Base-by-base conservation (phyloP, 2,113 vertebrate genomes). In the Plecturocebus donacophilus region DNA sequence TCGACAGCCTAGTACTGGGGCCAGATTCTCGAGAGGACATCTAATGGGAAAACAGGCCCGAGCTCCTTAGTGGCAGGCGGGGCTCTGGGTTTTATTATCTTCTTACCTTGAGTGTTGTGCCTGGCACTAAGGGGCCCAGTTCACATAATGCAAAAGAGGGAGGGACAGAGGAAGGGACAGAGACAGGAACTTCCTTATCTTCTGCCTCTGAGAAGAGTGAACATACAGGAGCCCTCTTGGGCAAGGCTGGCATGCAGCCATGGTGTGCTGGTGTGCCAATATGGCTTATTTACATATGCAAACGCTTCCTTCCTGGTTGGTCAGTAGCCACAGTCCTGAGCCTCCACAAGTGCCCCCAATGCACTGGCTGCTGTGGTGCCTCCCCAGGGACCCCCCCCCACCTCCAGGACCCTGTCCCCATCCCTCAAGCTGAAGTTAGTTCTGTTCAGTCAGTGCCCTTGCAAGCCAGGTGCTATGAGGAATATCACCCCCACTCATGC, bases 331-430 rank as follows among this genome's bases (percentile, higher is more conserved):
- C 20, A 49, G 79, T 47, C 58, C 61, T 11, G 19, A 20, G 20
- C 35, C 14, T 0, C 10, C 20, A 3, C n/a, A 40, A 68, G 23
- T 5, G 12, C 45, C n/a, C 75, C 12, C 27, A 9, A 0, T 23
- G 58, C 47, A 66, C 85, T 21, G 14, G 58, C 21, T 14, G 2
- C 23, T 42, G 45, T 90, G 75, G 32, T 12, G 11, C 68, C 47
- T 84, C 56, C 49, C 42, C 19, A 13, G 81, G 56, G 58, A 20
- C 0, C 40, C 1, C 13, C 25, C 19, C 21, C 8, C 7, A 71
- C 25, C 52, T 70, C 35, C 58, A 75, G 61, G 87, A 79, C 30
- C 54, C 32, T 47, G 71, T 35, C 27, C 45, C 23, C 1, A 23
- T 11, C 52, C 71, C 75, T 84, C 49, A 23, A 45, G 21, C 49